These are phyloP conservation scores for Enteromius radiatus DNA, from an alignment of 2,797 vertebrate genomes.

Conservation along the genomic window DNA sequence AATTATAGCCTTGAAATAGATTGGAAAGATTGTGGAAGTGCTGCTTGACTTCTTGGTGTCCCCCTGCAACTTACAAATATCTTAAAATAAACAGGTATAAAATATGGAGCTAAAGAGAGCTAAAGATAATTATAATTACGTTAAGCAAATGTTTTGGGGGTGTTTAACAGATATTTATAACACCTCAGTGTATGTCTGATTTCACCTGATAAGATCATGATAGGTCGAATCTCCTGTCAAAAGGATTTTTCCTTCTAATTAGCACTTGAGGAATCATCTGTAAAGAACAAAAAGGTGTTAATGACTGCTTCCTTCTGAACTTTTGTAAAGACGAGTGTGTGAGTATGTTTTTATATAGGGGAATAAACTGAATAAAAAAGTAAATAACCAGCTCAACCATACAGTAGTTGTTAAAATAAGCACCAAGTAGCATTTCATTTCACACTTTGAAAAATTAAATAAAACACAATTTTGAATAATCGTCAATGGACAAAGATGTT, in stretches of 20 bases:
- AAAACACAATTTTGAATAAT: neutral
- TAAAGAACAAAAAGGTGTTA: conserved; percentile 1
- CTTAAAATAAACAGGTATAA: conserved; percentile 24
- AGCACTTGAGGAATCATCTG: neutral
- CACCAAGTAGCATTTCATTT: neutral
- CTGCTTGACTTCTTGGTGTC: conserved; percentile 14
- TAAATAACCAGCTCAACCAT: neutral
- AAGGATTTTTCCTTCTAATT: neutral
- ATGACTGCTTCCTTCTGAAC: neutral
- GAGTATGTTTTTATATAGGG: neutral
- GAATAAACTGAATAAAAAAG: neutral
- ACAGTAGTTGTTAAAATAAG: neutral
- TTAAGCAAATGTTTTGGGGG: neutral
- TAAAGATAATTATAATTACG: conserved; percentile 16
- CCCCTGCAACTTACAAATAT: conserved; percentile 2
- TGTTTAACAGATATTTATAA: neutral
- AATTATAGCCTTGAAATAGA: conserved; percentile 56
- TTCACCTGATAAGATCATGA: neutral
- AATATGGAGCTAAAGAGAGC: neutral
- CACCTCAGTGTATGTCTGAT: neutral
- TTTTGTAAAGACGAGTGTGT: neutral
- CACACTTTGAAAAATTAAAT: no score
- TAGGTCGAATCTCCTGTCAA: neutral
- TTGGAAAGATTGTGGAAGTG: conserved; percentile 48
- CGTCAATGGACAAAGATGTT: neutral